phyloP scores from a whole-genome alignment of 2,113 vertebrate species.

The Epinephelus fuscoguttatus region DNA sequence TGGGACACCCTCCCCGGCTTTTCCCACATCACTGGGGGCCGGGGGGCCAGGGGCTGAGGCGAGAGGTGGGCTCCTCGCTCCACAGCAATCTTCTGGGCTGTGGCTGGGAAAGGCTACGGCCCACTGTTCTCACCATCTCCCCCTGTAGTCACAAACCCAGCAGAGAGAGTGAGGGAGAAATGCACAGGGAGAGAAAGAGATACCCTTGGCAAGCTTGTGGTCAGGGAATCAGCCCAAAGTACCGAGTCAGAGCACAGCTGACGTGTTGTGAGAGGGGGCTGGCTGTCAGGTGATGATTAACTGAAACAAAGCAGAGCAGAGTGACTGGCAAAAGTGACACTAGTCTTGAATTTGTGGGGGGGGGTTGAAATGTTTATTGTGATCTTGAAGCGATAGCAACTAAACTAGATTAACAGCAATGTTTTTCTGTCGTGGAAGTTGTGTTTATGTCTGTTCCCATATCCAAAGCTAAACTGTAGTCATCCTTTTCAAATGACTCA shows the following conservation, averaged over 20 bases:
- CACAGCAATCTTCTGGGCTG: conserved; percentile 80
- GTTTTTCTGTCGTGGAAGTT: conserved; percentile 19
- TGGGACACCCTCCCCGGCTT: conserved; percentile 78
- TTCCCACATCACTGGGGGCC: conserved; percentile 84
- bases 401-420: conserved; percentile 44
- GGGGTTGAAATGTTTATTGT: conserved; percentile 30
- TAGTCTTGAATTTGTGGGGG: conserved; percentile 11
- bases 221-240: conserved; percentile 30
- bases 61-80: conserved; percentile 74
- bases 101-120: conserved; percentile 85
- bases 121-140: conserved; percentile 85
- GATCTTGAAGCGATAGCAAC: conserved; percentile 20
- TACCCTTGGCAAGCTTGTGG: conserved; percentile 58
- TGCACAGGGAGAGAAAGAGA: conserved; percentile 15
- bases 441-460: conserved; percentile 46
- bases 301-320: conserved; percentile 42
- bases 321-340: conserved; percentile 7
- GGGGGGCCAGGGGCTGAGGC: conserved; percentile 56
- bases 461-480: conserved; percentile 48
- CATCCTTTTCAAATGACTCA: conserved; percentile 62
- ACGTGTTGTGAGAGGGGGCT: conserved; percentile 10
- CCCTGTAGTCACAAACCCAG: conserved; percentile 59
- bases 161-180: conserved; percentile 48
- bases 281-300: conserved; percentile 43
- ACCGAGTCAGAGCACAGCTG: conserved; percentile 51